Conservation (phyloP, 2,888 invertebrate species). For the Hybos culiciformis region DNA sequence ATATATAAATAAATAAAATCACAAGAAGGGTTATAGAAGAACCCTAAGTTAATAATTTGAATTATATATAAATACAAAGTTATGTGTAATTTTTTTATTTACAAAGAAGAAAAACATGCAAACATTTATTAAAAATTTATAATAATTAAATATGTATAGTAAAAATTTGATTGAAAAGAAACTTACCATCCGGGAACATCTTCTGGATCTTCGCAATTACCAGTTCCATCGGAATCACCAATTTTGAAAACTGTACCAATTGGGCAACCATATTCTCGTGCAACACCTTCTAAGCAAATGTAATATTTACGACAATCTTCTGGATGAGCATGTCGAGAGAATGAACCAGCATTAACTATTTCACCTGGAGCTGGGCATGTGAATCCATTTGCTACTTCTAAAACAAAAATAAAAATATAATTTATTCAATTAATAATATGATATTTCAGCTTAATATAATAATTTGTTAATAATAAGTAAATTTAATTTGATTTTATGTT, state of each 20-base stretch:
- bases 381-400: conserved; percentile 87
- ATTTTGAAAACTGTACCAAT: conserved; percentile 93
- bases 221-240: conserved; percentile 77
- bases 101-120: too few relatives aligned
- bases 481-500: not conserved
- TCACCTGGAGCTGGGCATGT: conserved; percentile 68
- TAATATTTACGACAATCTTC: conserved; percentile 92
- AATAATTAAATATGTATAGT: not conserved
- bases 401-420: conserved; percentile 16
- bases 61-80: too few relatives aligned
- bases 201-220: conserved; percentile 89
- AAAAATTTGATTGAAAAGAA: not conserved
- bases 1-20: not conserved
- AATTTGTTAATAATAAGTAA: not conserved
- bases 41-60: not conserved
- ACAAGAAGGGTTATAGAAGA: not conserved
- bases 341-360: conserved; percentile 69
- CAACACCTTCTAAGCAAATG: conserved; percentile 81
- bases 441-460: not conserved
- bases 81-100: too few relatives aligned
- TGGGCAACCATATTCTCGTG: conserved; percentile 89
- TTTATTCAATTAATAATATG: not conserved
- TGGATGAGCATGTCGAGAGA: conserved; percentile 89
- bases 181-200: conserved; percentile 93
- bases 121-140: not conserved